phyloP scores from a whole-genome alignment of 2,797 vertebrate genomes.

The Tragelaphus eurycerus region DNA sequence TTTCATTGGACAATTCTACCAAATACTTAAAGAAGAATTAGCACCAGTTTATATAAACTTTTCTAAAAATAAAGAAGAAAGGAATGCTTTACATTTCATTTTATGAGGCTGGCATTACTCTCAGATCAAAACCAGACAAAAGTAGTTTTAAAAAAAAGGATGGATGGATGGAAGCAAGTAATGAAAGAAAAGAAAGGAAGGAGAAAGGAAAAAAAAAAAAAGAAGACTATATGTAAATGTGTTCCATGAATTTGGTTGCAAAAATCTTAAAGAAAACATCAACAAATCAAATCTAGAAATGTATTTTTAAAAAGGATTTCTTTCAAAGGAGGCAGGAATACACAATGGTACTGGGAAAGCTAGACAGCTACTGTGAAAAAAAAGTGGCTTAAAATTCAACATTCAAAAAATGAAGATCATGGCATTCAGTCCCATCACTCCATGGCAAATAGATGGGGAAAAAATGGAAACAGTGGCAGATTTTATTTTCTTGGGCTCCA shows the following conservation, averaged over 20 bases:
- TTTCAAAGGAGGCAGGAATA: neutral
- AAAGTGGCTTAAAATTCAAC: neutral
- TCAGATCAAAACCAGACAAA: conserved; percentile 15
- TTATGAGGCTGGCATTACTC: neutral
- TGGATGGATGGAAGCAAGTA: neutral
- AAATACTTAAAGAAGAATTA: conserved; percentile 51
- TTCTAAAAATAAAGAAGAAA: conserved; percentile 16
- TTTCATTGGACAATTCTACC: conserved; percentile 23
- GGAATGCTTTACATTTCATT: conserved; percentile 9
- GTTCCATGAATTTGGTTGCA: neutral
- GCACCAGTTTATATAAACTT: neutral
- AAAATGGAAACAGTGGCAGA: neutral
- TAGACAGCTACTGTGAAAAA: neutral
- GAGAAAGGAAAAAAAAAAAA: neutral
- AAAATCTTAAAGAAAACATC: neutral
- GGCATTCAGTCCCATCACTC: neutral
- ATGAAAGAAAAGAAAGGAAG: neutral
- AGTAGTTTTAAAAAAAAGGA: neutral
- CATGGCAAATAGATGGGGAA: neutral
- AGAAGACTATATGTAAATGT: neutral
- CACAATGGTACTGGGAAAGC: neutral
- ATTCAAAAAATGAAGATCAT: neutral
- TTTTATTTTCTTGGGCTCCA: neutral
- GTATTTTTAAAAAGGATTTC: neutral
- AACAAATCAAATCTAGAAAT: conserved; percentile 11